These are phyloP conservation scores for Seira ritae DNA, from an alignment of 2,888 invertebrate species.

Conservation along the genomic window DNA sequence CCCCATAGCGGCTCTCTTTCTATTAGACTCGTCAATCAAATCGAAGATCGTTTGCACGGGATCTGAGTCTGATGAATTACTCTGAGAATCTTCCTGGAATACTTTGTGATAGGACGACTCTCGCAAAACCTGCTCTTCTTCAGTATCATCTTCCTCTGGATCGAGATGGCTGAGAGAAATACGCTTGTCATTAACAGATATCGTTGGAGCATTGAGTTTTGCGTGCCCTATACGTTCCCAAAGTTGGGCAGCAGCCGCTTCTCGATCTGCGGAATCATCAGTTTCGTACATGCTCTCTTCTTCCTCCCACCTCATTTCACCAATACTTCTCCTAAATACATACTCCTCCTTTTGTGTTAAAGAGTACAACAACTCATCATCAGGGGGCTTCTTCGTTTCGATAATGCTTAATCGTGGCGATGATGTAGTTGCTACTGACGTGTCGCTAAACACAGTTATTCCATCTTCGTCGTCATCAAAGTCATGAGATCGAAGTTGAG, in stretches of 20 bases:
- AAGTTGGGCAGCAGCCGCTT: neutral
- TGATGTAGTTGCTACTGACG: no score
- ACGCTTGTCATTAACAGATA: constrained; percentile 31
- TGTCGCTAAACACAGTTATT: no score
- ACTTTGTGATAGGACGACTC: no score
- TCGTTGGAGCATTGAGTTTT: neutral
- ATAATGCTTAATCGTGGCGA: no score
- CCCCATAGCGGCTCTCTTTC: neutral
- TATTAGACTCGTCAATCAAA: constrained; percentile 29
- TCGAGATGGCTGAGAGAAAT: constrained; percentile 42
- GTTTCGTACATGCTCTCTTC: constrained; percentile 11
- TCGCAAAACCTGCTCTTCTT: constrained; percentile 3
- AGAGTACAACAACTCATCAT: constrained; percentile 12
- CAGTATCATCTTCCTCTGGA: neutral
- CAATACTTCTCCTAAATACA: constrained; percentile 13
- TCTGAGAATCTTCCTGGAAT: neutral
- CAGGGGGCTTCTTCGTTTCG: neutral
- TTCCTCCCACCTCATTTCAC: constrained; percentile 42
- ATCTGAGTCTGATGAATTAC: constrained; percentile 29
- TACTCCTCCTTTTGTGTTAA: constrained; percentile 43
- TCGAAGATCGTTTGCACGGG: constrained; percentile 34
- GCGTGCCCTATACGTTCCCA: constrained; percentile 24
- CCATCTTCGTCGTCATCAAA: constrained; percentile 27
- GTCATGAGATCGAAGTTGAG: neutral
- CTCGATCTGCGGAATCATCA: neutral